phyloP scores from a whole-genome alignment of 1,140 invertebrate species.

The Orius laevigatus region DNA sequence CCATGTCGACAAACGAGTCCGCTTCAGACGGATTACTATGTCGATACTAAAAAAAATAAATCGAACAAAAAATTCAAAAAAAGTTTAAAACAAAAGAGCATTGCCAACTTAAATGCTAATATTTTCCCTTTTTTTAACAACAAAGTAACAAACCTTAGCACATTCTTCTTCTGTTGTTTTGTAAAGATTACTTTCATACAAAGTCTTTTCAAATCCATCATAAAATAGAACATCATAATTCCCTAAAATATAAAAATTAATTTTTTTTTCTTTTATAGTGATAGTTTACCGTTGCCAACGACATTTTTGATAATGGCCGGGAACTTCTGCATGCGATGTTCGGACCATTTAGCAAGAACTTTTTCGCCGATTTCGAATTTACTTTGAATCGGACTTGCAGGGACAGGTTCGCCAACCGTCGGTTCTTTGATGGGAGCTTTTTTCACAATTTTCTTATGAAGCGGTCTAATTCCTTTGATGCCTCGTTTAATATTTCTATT shows the following conservation, averaged over 20 bases:
- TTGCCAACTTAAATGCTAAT: too few species aligned
- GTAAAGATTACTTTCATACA: constrained; percentile 46
- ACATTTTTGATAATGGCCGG: constrained; percentile 30
- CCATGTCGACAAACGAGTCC: constrained; percentile 16
- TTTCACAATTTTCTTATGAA: not conserved
- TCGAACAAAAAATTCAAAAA: constrained; percentile 25
- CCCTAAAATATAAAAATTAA: constrained; percentile 10
- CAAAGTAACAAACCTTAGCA: constrained; percentile 14
- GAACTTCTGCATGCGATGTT: constrained; percentile 31
- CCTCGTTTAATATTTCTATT: too few species aligned
- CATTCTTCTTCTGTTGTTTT: constrained; percentile 33
- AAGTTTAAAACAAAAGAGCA: too few species aligned
- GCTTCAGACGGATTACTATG: constrained; percentile 16
- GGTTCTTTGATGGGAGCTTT: not conserved
- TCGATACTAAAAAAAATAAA: constrained; percentile 19
- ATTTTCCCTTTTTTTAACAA: too few species aligned
- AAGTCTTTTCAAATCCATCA: constrained; percentile 66
- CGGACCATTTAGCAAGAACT: constrained; percentile 37
- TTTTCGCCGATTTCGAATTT: constrained; percentile 30
- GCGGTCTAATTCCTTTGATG: not conserved
- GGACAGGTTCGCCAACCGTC: not conserved
- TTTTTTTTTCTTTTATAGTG: too few species aligned
- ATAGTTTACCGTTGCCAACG: constrained; percentile 26
- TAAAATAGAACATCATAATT: constrained; percentile 72
- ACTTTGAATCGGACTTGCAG: not conserved